Evolutionary conservation across 2,797 vertebrate genomes (phyloP), one percentile per base, ranked within the genome.

Genomic region (Gobionotothen gibberifrons): DNA sequence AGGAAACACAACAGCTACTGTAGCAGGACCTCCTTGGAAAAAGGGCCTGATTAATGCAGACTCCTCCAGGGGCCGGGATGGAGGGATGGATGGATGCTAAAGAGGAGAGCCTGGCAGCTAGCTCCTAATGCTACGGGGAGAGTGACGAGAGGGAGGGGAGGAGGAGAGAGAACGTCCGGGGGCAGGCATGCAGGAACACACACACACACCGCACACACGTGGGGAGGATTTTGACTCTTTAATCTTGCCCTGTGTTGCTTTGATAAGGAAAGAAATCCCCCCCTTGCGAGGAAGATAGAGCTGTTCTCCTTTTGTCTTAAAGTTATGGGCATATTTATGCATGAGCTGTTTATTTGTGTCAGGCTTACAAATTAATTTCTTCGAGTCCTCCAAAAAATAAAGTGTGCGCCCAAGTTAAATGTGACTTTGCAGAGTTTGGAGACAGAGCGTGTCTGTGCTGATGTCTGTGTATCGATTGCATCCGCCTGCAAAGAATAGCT

Each of bases 201-300:
- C 83, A 75, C 83, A 85, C 79, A 74, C 63, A 70, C 60, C 3
- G 81, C 69, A 66, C 83, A 80, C 89, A 90, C 78, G 68, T 85
- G 61, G 80, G 87, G 91, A 88, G 92, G 92, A 92, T 93, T 93
- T 92, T 91, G 91, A 90, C 90, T 91, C 90, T 90, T 90, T 94
- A 93, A 94, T 93, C 92, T 92, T 89, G 87, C 90, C 89, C 93
- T 93, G 92, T 92, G 87, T 89, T 83, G 89, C 92, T 89, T 93
- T 93, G 93, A 93, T 94, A 94, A 94, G 91, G 81, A 90, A 82
- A 88, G 76, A 89, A 92, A 91, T 89, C 89, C 87, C 85, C 86
- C 83, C 85, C 79, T 85, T 90, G 84, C 89, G 81, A 86, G 51
- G 65, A 82, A 92, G 89, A 93, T 93, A 90, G 87, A 92, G 89